phyloP scores from a whole-genome alignment of 2,888 invertebrate genomes.

The Marasmarcha lunaedactyla region DNA sequence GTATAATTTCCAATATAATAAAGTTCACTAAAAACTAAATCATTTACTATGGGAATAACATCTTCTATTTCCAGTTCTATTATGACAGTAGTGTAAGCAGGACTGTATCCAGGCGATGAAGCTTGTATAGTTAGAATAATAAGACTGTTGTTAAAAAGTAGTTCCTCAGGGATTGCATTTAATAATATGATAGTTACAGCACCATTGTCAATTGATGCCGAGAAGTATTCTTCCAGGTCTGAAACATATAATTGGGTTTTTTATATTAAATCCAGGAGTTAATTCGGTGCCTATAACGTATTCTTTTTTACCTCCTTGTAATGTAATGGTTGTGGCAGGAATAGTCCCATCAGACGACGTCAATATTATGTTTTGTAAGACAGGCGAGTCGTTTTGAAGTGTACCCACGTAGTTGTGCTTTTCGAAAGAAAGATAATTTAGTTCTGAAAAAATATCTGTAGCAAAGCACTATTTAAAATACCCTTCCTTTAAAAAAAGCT shows the following conservation, averaged over 20 bases:
- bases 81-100: neutral
- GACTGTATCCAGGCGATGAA: neutral
- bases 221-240: neutral
- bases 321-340: too few relatives aligned
- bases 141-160: neutral
- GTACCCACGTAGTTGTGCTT: too few relatives aligned
- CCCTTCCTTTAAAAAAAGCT: too few relatives aligned
- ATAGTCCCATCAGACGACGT: too few relatives aligned
- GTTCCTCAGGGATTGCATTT: neutral
- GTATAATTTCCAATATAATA: constrained; percentile 1
- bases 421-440: too few relatives aligned
- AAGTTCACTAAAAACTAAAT: neutral
- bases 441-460: too few relatives aligned
- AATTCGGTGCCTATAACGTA: too few relatives aligned
- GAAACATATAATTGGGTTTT: neutral
- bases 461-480: too few relatives aligned
- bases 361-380: too few relatives aligned
- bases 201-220: neutral
- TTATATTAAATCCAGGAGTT: constrained; percentile 2
- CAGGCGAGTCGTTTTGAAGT: too few relatives aligned
- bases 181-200: neutral
- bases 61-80: neutral
- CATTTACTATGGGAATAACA: neutral
- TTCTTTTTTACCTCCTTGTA: too few relatives aligned
- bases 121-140: neutral